phyloP scores from a whole-genome alignment of 2,797 vertebrate species.

The Pseudochirops cupreus region DNA sequence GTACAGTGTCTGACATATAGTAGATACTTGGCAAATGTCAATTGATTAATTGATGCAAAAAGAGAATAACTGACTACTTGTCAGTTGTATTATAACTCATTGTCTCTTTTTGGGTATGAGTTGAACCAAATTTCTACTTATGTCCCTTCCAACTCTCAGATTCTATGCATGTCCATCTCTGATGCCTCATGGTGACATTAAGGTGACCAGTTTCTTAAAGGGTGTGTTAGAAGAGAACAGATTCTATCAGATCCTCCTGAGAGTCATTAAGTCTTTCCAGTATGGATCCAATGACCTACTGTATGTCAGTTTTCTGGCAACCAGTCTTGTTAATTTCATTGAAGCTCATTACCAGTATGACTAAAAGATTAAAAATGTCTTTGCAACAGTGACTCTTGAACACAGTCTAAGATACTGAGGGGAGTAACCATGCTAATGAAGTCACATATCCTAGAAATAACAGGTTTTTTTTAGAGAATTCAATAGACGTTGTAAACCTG shows the following conservation, averaged over 20 bases:
- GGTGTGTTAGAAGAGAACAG: neutral
- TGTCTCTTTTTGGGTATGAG: neutral
- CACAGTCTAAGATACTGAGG: neutral
- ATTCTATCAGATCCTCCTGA: neutral
- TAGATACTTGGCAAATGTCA: neutral
- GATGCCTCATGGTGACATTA: neutral
- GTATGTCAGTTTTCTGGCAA: neutral
- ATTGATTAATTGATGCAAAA: neutral
- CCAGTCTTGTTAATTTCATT: neutral
- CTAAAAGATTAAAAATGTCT: neutral
- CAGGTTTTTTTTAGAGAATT: neutral
- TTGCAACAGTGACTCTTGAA: neutral
- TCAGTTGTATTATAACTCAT: neutral
- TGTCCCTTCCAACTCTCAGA: neutral
- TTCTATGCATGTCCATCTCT: neutral
- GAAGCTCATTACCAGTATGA: neutral
- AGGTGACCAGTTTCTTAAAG: neutral
- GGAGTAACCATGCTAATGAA: neutral
- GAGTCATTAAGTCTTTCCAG: neutral
- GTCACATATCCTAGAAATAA: neutral
- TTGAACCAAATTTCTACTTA: neutral
- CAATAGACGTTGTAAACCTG: neutral
- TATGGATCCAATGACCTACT: neutral
- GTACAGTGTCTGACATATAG: neutral
- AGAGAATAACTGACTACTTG: neutral